Evolutionary conservation across 2,888 invertebrate genomes (phyloP), one percentile per base, ranked within the genome.

Genomic region (Drosophila meridionalis): DNA sequence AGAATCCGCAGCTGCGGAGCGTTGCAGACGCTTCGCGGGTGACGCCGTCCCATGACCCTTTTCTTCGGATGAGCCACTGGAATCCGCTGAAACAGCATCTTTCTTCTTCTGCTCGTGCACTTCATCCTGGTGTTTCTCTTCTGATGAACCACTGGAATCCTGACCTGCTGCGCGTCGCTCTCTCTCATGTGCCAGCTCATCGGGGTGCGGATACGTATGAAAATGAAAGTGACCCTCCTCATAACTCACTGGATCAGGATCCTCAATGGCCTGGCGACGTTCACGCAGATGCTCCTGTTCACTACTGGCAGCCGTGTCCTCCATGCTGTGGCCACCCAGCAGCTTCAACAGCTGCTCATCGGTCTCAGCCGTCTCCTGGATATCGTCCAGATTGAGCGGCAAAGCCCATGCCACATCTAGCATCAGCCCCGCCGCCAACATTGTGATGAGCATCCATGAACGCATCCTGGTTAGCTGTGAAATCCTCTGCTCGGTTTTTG

Each of bases 111-210:
- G 0, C 3, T n/a, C 14, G 20, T 20, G 20, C 20, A 20, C 20
- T 20, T 20, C 20, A 20, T 20, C 38, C 7, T 12, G 3, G 3
- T 42, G 4, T n/a, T 40, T 43, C 14, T 69, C 69, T 47, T 63
- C 58, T 1, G 64, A 48, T 9, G 73, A 62, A 5, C 68, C 53
- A 9, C 43, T 36, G 9, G 58, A 52, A 34, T 20, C 26, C 4
- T 26, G 1, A 28, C 58, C 7, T n/a, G 42, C n/a, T 3, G 40
- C 58, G 2, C 69, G 47, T 20, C 58, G 26, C 9, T 34, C 11
- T 3, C 70, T 61, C 38, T 61, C 48, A 32, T 69, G 69, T 8
- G 60, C 53, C 47, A 68, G 34, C 20, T 69, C 69, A 36, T 69
- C 67, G 12, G 52, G 52, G 34, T 52, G 42, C 20, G 20, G 14